phyloP scores from a whole-genome alignment of 2,888 invertebrate genomes.

The Theodoxus fluviatilis region DNA sequence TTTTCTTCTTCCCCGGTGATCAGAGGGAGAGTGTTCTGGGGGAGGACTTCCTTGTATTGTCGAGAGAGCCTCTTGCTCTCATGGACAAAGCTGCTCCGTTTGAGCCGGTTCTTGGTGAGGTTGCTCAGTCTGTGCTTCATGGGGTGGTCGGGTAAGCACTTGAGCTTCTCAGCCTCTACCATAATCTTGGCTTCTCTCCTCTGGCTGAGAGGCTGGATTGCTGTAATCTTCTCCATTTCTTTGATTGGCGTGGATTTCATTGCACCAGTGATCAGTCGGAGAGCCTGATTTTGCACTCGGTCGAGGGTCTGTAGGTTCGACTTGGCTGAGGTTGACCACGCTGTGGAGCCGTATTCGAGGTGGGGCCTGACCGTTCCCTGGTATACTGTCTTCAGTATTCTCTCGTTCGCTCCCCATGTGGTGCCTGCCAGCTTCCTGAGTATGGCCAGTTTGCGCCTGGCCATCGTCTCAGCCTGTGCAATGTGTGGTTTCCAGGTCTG shows the following conservation, averaged over 20 bases:
- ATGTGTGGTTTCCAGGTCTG: constrained; percentile 9
- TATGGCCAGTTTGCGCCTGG: constrained; percentile 12
- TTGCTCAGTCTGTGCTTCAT: constrained; percentile 8
- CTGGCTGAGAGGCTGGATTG: constrained; percentile 11
- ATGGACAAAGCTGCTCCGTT: constrained; percentile 15
- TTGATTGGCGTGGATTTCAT: constrained; percentile 9
- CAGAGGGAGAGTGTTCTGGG: too few relatives aligned
- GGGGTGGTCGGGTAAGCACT: neutral
- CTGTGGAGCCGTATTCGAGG: constrained; percentile 1
- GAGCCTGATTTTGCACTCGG: constrained; percentile 12
- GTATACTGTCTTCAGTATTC: constrained; percentile 21
- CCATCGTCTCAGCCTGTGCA: neutral
- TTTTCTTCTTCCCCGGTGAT: too few relatives aligned
- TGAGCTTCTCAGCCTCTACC: neutral
- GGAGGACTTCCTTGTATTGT: too few relatives aligned
- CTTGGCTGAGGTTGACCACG: constrained; percentile 5
- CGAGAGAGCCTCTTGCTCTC: neutral
- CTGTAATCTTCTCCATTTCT: neutral
- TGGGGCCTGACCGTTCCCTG: constrained; percentile 17
- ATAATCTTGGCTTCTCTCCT: neutral
- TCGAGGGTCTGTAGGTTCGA: neutral
- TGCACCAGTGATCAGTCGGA: neutral
- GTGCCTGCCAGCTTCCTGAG: constrained; percentile 4
- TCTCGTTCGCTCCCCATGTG: constrained; percentile 19
- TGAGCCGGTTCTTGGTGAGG: constrained; percentile 9